Base-by-base conservation (phyloP, 2,797 vertebrate genomes). In the Toxotes lorentzi region DNA sequence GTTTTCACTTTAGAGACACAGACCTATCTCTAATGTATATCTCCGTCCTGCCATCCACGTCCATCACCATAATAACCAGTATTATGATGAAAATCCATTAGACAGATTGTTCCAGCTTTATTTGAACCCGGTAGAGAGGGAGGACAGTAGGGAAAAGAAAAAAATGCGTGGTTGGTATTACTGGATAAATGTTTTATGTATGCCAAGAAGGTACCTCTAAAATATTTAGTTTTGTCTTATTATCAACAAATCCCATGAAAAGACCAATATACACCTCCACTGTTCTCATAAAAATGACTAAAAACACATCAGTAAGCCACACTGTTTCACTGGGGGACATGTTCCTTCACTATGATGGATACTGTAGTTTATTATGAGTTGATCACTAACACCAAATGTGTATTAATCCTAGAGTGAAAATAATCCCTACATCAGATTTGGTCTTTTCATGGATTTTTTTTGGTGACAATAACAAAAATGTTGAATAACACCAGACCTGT, bases 11-110 rank as follows among this genome's bases (percentile, higher is more conserved):
- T 17, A 50, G 51, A 63, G 7, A 53, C 7, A n/a, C 0, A 43
- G 10, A 14, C 38, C 10, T 4, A 30, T 43, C 14, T 45, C 16
- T 30, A 43, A 34, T 23, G 51, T 53, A 74, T 65, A 45, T 56
- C 24, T 24, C 27, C 41, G 17, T 43, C n/a, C 45, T 34, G 14
- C 12, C 40, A 56, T 38, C n/a, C 17, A n/a, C 11, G 30, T 43
- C 34, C 27, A 64, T 50, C 43, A 74, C 8, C 1, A 16, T 53
- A 21, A 70, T 69, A 30, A 81, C n/a, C 30, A 67, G 60, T 27
- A 19, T 56, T 50, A 19, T 34, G 63, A 77, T n/a, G 56, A 69
- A 68, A 73, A 58, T 68, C 24, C 45, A 69, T 72, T 38, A 82
- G 21, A 66, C 16, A 45, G 19, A 48, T 35, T 62, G 24, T 34